A percentile compares a stretch with the other conserved stretches of the same genome.
phyloP scores from a whole-genome alignment of 2,113 vertebrate genomes.

The Naja naja region DNA sequence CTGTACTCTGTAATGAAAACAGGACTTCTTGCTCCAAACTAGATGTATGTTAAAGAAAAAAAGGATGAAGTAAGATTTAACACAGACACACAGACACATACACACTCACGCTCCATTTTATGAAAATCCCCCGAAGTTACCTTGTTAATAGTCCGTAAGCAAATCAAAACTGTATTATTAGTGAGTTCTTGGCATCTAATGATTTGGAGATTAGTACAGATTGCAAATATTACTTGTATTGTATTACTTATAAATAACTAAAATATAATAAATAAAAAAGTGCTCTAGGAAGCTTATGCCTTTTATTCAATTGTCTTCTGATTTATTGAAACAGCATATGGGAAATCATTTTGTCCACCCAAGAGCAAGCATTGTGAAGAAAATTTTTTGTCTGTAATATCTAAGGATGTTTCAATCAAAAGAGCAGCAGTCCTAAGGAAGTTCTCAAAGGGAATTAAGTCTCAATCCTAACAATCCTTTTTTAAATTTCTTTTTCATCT shows the following conservation, averaged over 20 bases:
- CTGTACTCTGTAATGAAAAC: background rate
- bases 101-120: background rate
- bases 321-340: background rate
- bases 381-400: fast-evolving
- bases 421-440: background rate
- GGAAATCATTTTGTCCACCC: fast-evolving
- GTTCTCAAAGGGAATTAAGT: background rate
- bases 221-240: background rate
- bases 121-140: background rate
- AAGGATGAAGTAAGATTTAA: background rate
- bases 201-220: background rate
- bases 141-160: background rate
- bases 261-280: background rate
- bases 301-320: background rate
- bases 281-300: background rate
- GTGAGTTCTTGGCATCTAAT: background rate
- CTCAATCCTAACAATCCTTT: background rate
- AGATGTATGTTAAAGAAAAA: background rate
- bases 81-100: background rate
- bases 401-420: background rate
- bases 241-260: background rate
- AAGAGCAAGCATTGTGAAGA: background rate
- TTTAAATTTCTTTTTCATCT: background rate
- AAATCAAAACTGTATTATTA: background rate
- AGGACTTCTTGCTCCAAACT: background rate